Evolutionary conservation across 1,140 invertebrate species (phyloP).

Genomic region (Cepaea nemoralis): DNA sequence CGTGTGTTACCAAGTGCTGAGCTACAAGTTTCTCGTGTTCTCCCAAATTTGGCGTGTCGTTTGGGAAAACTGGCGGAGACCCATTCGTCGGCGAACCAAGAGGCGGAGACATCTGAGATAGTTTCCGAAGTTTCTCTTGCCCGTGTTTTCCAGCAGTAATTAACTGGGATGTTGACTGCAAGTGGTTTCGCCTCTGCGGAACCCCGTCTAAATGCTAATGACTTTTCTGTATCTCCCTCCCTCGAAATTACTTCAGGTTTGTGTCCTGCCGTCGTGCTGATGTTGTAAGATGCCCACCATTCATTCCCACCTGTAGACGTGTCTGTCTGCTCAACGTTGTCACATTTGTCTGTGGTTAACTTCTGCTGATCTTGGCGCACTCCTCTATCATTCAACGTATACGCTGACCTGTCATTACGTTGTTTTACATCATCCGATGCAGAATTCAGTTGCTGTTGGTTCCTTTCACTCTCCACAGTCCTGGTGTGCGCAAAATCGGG

Average conservation of each 20-base stretch:
- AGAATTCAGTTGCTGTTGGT: not conserved
- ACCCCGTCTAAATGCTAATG: not conserved
- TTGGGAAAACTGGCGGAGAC: conserved; percentile 1
- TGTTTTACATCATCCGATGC: not conserved
- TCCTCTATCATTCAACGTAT: not conserved
- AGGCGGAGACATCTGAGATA: conserved; percentile 17
- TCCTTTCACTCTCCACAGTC: too few species aligned
- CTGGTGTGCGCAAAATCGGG: too few species aligned
- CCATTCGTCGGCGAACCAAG: not conserved
- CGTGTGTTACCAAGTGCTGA: not conserved
- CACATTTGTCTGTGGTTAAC: not conserved
- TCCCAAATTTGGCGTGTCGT: not conserved
- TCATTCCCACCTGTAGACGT: too few species aligned
- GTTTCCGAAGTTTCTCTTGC: conserved; percentile 31
- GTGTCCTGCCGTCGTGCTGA: not conserved
- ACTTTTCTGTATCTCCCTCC: not conserved
- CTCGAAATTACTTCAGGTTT: not conserved
- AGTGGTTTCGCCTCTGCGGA: not conserved
- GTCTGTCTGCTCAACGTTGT: not conserved
- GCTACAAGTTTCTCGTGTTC: not conserved
- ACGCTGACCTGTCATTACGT: not conserved
- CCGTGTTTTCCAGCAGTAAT: conserved; percentile 36
- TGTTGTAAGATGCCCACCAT: conserved; percentile 30
- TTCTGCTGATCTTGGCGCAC: not conserved
- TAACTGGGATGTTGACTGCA: conserved; percentile 20